phyloP scores from a whole-genome alignment of 2,797 vertebrate species.

The Gila robusta region DNA sequence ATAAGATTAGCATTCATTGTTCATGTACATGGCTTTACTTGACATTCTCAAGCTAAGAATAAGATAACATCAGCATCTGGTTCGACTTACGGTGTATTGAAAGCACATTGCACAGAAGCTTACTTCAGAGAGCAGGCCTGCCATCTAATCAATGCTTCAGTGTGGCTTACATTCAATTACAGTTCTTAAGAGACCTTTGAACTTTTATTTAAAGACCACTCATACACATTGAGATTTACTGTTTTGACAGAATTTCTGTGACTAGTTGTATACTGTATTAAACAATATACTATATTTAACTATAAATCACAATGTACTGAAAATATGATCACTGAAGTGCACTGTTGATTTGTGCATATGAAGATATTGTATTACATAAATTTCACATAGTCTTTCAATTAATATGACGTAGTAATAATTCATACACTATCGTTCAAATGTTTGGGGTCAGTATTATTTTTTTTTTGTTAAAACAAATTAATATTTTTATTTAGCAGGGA shows the following conservation, averaged over 20 bases:
- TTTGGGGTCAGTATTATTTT: background rate
- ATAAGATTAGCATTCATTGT: conserved; percentile 20
- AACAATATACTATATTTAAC: background rate
- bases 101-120: conserved; percentile 64
- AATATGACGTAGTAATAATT: no score
- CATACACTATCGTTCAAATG: background rate
- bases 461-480: no score
- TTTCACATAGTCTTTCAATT: background rate
- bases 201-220: background rate
- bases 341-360: background rate
- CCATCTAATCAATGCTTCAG: conserved; percentile 34
- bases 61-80: conserved; percentile 59
- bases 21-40: conserved; percentile 18
- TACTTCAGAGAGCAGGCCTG: conserved; percentile 50
- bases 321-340: background rate
- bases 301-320: background rate
- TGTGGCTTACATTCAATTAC: conserved; percentile 49
- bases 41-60: conserved; percentile 51
- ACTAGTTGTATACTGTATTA: background rate
- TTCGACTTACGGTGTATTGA: conserved; percentile 49
- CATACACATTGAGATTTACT: background rate
- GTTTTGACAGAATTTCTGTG: background rate
- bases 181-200: conserved; percentile 2
- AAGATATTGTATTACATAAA: background rate
- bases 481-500: no score